A percentile compares a stretch with the other conserved stretches of the same genome.
phyloP scores from a whole-genome alignment of 2,113 vertebrate genomes.

The Sterna hirundo region DNA sequence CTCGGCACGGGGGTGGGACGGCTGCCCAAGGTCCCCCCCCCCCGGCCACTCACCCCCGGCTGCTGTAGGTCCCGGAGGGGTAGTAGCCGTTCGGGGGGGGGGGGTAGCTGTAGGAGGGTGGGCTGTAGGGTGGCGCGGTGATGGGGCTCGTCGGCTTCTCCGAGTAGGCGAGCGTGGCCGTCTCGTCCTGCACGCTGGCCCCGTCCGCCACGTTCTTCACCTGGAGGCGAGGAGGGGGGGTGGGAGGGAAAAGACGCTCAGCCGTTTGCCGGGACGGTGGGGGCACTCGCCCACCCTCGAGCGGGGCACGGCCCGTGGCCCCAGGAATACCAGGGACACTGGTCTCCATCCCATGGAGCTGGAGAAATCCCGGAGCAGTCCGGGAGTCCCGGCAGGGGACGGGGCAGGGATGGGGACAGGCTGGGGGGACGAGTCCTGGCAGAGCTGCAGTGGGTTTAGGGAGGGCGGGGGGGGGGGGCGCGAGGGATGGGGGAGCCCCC shows the following conservation, averaged over 20 bases:
- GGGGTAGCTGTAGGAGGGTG: constrained; percentile 45
- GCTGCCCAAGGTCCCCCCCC: too few species aligned
- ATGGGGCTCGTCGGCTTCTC: constrained; percentile 72
- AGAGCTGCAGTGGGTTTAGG: neutral
- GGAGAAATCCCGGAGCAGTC: neutral
- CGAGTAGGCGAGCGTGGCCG: constrained; percentile 75
- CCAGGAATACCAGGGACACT: neutral
- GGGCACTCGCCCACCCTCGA: neutral
- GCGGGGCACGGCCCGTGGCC: accelerated
- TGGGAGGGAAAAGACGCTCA: neutral
- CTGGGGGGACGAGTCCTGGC: neutral
- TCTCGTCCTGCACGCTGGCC: constrained; percentile 68
- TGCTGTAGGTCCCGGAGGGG: constrained; percentile 37
- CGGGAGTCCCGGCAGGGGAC: neutral
- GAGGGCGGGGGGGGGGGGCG: too few species aligned
- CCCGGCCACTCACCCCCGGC: constrained; percentile 60
- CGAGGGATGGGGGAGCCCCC: neutral
- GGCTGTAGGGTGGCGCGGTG: constrained; percentile 35
- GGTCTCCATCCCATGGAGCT: accelerated
- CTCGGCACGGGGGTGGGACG: accelerated
- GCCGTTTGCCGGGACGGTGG: accelerated
- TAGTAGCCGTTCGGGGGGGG: constrained; percentile 49
- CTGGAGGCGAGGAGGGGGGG: constrained; percentile 56
- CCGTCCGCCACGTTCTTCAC: constrained; percentile 84
- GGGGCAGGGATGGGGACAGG: neutral